Percentiles rank a stretch among this genome's conserved stretches.
Conservation (phyloP, 30 jellyfish, hydroid and myxozoan genomes). For the Clytia hemisphaerica region DNA sequence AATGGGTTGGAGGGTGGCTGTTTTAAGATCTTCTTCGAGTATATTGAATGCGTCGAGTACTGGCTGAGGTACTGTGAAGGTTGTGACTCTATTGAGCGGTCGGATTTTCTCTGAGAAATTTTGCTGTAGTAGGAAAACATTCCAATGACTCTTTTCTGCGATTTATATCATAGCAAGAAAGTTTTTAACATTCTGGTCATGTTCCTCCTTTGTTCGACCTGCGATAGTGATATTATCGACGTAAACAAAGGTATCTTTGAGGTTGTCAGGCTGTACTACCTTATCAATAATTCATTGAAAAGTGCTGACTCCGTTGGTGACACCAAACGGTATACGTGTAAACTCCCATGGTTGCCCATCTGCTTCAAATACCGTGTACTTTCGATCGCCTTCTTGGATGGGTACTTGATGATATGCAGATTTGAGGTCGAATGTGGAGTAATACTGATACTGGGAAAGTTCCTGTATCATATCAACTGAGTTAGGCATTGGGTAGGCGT, state of each 20-base stretch:
- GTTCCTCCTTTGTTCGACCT: constrained; percentile 45
- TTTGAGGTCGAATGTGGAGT: constrained; percentile 31
- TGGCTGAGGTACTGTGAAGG: too few relatives aligned
- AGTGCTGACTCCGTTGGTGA: constrained; percentile 56
- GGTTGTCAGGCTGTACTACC: constrained; percentile 21
- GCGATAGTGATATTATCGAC: constrained; percentile 28
- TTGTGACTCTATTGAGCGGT: constrained; percentile 32
- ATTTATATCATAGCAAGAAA: constrained; percentile 33
- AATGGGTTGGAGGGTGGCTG: too few relatives aligned
- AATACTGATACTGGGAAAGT: constrained; percentile 36
- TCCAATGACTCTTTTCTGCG: constrained; percentile 43
- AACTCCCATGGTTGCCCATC: constrained; percentile 22
- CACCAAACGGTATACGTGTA: constrained; percentile 59
- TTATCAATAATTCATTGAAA: constrained; percentile 44
- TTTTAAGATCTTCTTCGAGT: too few relatives aligned
- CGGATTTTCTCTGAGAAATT: constrained; percentile 46
- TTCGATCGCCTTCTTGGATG: constrained; percentile 16
- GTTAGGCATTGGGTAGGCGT: constrained; percentile 43
- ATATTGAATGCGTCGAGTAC: too few relatives aligned
- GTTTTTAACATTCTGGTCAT: constrained; percentile 43
- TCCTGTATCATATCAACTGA: constrained; percentile 25
- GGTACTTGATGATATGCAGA: constrained; percentile 68
- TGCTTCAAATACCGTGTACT: constrained; percentile 53
- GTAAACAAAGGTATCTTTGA: constrained; percentile 20
- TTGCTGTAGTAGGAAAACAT: constrained; percentile 52